Base-by-base conservation (phyloP, 2,888 invertebrate species). In the Dryobota labecula region DNA sequence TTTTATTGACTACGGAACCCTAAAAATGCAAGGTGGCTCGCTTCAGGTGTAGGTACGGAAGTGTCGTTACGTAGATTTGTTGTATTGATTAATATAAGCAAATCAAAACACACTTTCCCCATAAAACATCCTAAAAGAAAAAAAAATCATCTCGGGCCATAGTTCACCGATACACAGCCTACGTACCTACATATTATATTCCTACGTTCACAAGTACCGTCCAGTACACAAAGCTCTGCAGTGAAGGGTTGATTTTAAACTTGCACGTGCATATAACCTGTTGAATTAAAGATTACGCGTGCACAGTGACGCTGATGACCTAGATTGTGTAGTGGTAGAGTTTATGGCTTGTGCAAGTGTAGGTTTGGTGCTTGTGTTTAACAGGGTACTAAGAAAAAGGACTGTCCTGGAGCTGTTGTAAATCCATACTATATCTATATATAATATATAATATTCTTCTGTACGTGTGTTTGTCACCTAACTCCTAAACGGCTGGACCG, bases 271-370 rank as follows among this genome's bases (percentile, higher is more conserved):
- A 58, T 57, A 67, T 80, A 65, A 79, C 80, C 79, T 80, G 80
- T 76, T 79, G 79, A 79, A 79, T 79, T 79, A 79, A 79, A 76
- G 76, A 79, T 79, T 51, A 79, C 30, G 43, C 80, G 38, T 70
- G 41, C 66, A 74, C 43, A 65, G 64, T 62, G 61, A 43, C 47
- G 74, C 30, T 69, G 67, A 54, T 33, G 54, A 68, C 53, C 43
- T 2, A 8, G 0, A 62, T 65, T 33, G 66, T 53, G 33, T 18
- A 41, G 51, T 60, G 41, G 3, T 20, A 27, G 36, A 49, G n/a
- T 18, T 43, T 45, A 11, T 30, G 3, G 2, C 24, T 18, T 7
- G 38, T 27, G 4, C 9, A 33, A n/a, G 45, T 30, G 2, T 30
- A 7, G 5, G 61, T n/a, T 61, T 24, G 43, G 49, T 38, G 30